Evolutionary conservation across 1,140 invertebrate species (phyloP), one percentile per base, ranked within the genome.

Genomic region (Drosophila truncata): DNA sequence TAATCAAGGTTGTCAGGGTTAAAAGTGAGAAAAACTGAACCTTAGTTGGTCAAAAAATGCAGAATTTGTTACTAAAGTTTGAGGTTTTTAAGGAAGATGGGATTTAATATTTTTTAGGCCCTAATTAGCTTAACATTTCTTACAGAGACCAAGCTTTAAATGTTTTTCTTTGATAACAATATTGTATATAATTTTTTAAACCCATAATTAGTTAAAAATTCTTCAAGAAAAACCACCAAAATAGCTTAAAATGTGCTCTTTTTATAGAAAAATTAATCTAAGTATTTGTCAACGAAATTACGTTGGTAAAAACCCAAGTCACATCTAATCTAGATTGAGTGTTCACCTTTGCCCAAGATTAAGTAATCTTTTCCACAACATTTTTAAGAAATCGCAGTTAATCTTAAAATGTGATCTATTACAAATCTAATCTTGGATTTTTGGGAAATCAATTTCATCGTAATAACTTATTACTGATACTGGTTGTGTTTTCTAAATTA

Each of bases 391-490:
- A 60, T 27, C n/a, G 10, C 8, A 25, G 13, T 31, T 60, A 18
- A 60, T 61, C 62, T 42, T 16, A 14, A 18, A 57, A 60, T 18
- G 20, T 7, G 13, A 64, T 64, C 58, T 33, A 7, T 44, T 33
- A 25, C 18, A 44, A 61, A 33, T 61, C 62, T 65, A 13, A 44
- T 61, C 62, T 61, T 18, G 8, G 16, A 13, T 14, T 58, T 42
- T 14, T 9, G 2, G 27, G 23, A 39, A 57, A 57, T 57, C 11
- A 23, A 39, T 57, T 25, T 1, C 9, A 55, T 55, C 9, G 6
- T n/a, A 49, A 18, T 29, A 50, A 29, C 10, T 31, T 41, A 6
- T 59, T 16, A 18, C 11, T 29, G 46, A 11, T 20, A 29, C 16
- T 3, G 1, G 4, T 8, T 13, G 14, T 14, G 4, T 16, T 42